phyloP scores from a whole-genome alignment of 2,797 vertebrate genomes.

The Graptemys geographica region DNA sequence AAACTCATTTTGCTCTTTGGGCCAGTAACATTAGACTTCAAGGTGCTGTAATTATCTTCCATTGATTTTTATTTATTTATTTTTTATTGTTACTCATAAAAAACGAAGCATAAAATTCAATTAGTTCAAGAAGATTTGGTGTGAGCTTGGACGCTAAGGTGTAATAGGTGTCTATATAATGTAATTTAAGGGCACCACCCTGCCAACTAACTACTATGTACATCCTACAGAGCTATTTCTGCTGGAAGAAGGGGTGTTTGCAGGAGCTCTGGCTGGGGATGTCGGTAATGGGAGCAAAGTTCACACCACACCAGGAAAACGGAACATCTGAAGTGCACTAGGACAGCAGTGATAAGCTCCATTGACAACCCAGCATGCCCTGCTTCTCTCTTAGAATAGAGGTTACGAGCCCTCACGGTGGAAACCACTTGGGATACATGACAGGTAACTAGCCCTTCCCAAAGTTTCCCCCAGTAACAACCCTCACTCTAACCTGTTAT shows the following conservation, averaged over 20 bases:
- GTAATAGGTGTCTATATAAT: background rate
- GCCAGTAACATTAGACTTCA: conserved; percentile 6
- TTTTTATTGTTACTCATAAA: conserved; percentile 67
- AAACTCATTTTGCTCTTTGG: conserved; percentile 49
- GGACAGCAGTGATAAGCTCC: background rate
- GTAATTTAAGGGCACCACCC: background rate
- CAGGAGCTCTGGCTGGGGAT: background rate
- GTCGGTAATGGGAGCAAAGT: background rate
- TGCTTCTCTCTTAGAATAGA: background rate
- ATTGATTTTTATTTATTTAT: conserved; percentile 41
- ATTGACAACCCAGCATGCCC: accelerated
- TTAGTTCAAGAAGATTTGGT: conserved; percentile 47
- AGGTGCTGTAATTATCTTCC: conserved; percentile 53
- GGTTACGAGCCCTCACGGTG: background rate
- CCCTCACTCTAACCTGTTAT: background rate
- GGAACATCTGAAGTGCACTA: accelerated
- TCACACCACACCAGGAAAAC: background rate
- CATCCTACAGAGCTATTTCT: background rate
- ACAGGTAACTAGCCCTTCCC: background rate
- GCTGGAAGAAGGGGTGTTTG: background rate
- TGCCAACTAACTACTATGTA: background rate
- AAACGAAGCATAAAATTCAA: conserved; percentile 67
- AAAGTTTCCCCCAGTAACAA: background rate
- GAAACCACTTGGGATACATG: background rate
- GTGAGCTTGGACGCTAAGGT: background rate